Base-by-base conservation (phyloP, 2,888 invertebrate species). In the Aethes cnicana region DNA sequence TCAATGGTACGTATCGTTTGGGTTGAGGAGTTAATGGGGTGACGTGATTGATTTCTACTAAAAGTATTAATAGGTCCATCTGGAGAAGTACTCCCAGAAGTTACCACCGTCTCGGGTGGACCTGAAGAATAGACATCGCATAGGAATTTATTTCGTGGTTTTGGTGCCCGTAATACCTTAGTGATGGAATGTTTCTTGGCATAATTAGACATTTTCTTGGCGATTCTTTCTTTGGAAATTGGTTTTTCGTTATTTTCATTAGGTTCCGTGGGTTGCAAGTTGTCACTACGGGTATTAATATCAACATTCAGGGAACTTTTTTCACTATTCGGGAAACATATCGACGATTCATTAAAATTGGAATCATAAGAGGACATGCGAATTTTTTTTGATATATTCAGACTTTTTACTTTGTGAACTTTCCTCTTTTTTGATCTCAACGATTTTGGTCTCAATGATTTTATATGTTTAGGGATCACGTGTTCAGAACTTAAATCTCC, bases 331-430 rank as follows among this genome's bases (percentile, higher is more conserved):
- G n/a, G 20, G 3, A 32, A 20, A 42, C 4, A 42, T 33, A 26
- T 62, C 62, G 12, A 21, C 39, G 35, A 54, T 14, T 42, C 20
- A 7, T 47, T 48, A 37, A 37, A 23, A 37, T 12, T 14, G 11
- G 3, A 3, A 9, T 50, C 23, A 7, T 16, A 7, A 2, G 35
- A 17, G 7, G 43, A 44, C 14, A 7, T 12, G 11, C 7, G 7
- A 8, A 37, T 18, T 44, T 43, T 65, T 63, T 72, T 85, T 1
- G 87, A 82, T 62, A 88, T 80, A 64, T 88, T 87, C 26, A 87
- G 64, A 1, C 84, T 84, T 64, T 88, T 89, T 0, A 89, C 76
- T 75, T 86, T 89, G 55, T 87, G 87, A 6, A 79, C 57, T 9
- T 69, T 64, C 56, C 72, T 84, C 57, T 65, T 55, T 71, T 73